Base-by-base conservation (phyloP, 2,888 invertebrate species). In the Andrena camellia region DNA sequence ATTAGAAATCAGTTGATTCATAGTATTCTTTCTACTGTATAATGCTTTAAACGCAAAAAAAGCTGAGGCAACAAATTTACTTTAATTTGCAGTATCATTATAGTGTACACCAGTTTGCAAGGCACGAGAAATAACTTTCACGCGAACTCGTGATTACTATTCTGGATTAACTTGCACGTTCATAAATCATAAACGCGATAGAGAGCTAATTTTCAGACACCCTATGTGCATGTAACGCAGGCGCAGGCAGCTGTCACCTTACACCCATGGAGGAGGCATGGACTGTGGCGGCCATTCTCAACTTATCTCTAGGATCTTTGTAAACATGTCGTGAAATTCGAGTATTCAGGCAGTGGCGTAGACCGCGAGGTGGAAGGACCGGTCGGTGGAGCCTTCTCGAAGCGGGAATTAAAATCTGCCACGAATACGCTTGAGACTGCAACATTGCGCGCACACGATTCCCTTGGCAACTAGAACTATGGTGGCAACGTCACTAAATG, bases 251-350 rank as follows among this genome's bases (percentile, higher is more conserved):
- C 94, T 94, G 94, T 94, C 94, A 94, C 93, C 94, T 94, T 94
- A 94, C 92, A 93, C 94, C 93, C 90, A 91, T 91, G 92, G 90
- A 91, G 91, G 90, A 91, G 91, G 91, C 90, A 91, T 88, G 90
- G 90, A 89, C 90, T 90, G 90, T 91, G 91, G 91, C 92, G 93
- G 93, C 94, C 93, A 93, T 93, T 93, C 94, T 93, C 93, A 94
- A 94, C 94, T 93, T 94, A 94, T 94, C 94, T 94, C 93, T 93
- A 93, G 93, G 93, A 94, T 94, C 94, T 93, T 94, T 94, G 94
- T 94, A 94, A 94, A 94, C 94, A 94, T 93, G 94, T 93, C 94
- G 94, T 94, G 94, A 94, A 94, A 94, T 94, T 92, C 93, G 94
- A 94, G 94, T 94, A 93, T 93, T 92, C 91, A 89, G 88, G 90